Conservation (phyloP, 2,888 invertebrate species). For the Amaurobius ferox region DNA sequence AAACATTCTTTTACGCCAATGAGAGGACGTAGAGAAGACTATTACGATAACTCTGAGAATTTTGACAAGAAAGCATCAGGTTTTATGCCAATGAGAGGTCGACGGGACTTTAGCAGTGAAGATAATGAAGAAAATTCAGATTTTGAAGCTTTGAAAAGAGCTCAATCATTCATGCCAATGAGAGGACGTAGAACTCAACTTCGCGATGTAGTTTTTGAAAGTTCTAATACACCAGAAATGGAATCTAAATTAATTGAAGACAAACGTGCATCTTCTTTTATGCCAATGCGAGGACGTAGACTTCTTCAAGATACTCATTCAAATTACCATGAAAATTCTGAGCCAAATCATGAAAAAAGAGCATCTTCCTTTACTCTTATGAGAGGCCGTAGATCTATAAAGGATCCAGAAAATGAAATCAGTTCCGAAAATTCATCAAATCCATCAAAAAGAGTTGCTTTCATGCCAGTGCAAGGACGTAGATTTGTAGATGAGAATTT, state of each 20-base stretch:
- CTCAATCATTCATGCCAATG: conserved; percentile 38
- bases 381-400: background rate
- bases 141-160: background rate
- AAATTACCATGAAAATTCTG: background rate
- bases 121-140: background rate
- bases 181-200: conserved; percentile 7
- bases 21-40: conserved; percentile 30
- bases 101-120: background rate
- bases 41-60: background rate
- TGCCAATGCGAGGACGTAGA: conserved; percentile 53
- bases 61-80: background rate
- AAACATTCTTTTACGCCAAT: conserved; percentile 47
- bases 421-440: background rate
- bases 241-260: background rate
- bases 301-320: background rate
- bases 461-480: conserved; percentile 47
- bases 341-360: background rate
- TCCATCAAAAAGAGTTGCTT: background rate
- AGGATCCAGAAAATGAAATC: background rate
- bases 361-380: conserved; percentile 1
- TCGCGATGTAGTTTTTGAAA: background rate
- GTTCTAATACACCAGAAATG: background rate
- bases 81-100: conserved; percentile 32
- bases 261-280: conserved; percentile 40
- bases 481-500: background rate